Evolutionary conservation across 2,888 invertebrate genomes (phyloP).

Genomic region (Nemapogon koenigi): DNA sequence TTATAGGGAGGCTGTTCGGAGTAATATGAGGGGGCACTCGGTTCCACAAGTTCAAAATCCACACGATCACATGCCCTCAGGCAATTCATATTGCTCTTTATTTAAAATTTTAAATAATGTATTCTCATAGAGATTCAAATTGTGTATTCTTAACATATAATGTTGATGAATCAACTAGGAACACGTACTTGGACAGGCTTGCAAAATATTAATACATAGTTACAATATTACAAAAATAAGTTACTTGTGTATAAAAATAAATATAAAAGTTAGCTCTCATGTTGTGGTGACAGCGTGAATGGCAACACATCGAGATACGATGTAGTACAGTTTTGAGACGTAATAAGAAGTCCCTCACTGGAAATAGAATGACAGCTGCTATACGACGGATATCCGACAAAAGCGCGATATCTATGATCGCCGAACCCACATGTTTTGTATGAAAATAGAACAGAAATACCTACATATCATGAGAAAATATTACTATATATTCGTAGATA

Average conservation of each 20-base stretch:
- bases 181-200: too few relatives aligned
- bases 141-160: too few relatives aligned
- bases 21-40: conserved; percentile 37
- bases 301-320: conserved; percentile 7
- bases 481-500: too few relatives aligned
- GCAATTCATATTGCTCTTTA: conserved; percentile 47
- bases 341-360: conserved; percentile 35
- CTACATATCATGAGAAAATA: too few relatives aligned
- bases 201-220: too few relatives aligned
- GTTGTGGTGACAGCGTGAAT: conserved; percentile 5
- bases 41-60: conserved; percentile 29
- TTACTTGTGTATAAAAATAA: too few relatives aligned
- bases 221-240: too few relatives aligned
- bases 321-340: conserved; percentile 22
- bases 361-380: conserved; percentile 58
- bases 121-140: too few relatives aligned
- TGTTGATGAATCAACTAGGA: too few relatives aligned
- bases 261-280: too few relatives aligned
- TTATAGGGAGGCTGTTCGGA: conserved; percentile 47
- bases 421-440: conserved; percentile 21
- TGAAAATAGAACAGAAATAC: neutral
- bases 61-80: conserved; percentile 29
- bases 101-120: too few relatives aligned
- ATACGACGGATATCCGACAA: conserved; percentile 37
- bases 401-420: conserved; percentile 37